A percentile compares a stretch with the other conserved stretches of the same genome.
phyloP scores from a whole-genome alignment of 2,888 invertebrate genomes.

The Athetis lepigone region DNA sequence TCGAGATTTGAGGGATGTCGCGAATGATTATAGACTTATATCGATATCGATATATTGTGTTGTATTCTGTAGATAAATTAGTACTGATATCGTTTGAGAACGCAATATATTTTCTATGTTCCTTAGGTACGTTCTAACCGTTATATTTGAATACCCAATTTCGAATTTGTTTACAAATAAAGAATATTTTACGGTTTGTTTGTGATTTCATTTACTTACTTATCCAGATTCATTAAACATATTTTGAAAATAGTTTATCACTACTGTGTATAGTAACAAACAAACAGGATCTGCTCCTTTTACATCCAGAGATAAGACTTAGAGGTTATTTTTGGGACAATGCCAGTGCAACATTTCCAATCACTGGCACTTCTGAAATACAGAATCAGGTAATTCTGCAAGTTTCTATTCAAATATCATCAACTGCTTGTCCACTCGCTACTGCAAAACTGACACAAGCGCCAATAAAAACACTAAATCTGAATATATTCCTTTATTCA shows the following conservation, averaged over 20 bases:
- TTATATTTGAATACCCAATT: constrained; percentile 67
- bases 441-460: no score
- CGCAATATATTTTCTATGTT: constrained; percentile 61
- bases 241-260: no score
- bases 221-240: no score
- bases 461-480: constrained; percentile 61
- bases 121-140: constrained; percentile 50
- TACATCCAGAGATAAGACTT: no score
- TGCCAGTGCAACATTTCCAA: no score
- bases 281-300: no score
- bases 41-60: constrained; percentile 45
- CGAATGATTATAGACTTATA: constrained; percentile 28
- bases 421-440: no score
- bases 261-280: no score
- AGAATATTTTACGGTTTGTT: constrained; percentile 79
- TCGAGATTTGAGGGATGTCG: constrained; percentile 30
- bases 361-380: no score
- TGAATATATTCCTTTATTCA: constrained; percentile 84
- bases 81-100: constrained; percentile 49
- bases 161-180: constrained; percentile 81
- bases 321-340: no score
- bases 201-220: constrained; percentile 52
- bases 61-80: constrained; percentile 45
- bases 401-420: no score
- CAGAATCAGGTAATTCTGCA: no score